These are phyloP conservation scores for Paguma larvata DNA, from an alignment of 2,797 vertebrate genomes.

Conservation along the genomic window DNA sequence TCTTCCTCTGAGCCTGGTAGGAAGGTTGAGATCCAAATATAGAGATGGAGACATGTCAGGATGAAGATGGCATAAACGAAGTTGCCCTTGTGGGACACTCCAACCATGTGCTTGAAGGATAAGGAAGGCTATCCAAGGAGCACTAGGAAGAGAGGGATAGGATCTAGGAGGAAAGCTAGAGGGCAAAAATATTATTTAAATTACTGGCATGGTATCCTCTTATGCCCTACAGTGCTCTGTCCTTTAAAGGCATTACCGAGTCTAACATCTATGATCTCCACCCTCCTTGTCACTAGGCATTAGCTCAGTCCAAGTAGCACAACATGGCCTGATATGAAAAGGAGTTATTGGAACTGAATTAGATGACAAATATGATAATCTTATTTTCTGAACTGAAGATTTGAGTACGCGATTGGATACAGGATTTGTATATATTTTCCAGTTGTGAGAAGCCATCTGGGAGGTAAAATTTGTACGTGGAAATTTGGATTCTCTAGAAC, in stretches of 20 bases:
- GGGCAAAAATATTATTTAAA: neutral
- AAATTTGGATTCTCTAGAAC: neutral
- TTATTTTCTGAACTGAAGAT: neutral
- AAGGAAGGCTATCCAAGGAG: neutral
- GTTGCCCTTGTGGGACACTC: neutral
- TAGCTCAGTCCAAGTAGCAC: neutral
- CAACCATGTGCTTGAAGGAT: neutral
- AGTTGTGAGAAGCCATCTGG: neutral
- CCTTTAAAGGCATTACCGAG: neutral
- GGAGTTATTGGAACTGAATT: neutral
- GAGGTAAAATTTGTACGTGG: neutral
- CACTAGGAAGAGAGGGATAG: neutral
- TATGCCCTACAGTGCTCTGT: neutral
- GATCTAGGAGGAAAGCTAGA: neutral
- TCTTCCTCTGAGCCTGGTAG: neutral
- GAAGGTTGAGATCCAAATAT: neutral
- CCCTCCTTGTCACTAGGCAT: neutral
- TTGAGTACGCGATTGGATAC: neutral
- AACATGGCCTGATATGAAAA: neutral
- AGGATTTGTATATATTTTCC: neutral
- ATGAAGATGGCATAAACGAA: neutral
- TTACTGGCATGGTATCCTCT: neutral
- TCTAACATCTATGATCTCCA: neutral
- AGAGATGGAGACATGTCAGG: neutral
- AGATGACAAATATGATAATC: neutral